Conservation (phyloP, 2,888 invertebrate species). For the Ametastegia equiseti region DNA sequence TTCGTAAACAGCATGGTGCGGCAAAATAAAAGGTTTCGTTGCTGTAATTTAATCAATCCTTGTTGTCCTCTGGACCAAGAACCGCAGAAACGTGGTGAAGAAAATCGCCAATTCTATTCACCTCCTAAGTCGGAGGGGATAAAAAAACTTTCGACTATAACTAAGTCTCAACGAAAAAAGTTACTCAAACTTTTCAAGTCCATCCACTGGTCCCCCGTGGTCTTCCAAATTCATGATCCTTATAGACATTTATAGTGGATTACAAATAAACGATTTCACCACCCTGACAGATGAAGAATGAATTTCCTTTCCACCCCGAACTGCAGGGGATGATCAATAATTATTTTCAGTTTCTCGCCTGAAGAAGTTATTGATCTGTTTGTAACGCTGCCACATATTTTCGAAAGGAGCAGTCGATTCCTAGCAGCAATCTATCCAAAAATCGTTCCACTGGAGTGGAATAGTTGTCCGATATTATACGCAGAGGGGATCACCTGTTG, state of each 20-base stretch:
- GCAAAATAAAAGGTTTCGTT: conserved; percentile 43
- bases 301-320: background rate
- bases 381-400: background rate
- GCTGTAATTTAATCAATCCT: conserved; percentile 46
- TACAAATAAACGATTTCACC: background rate
- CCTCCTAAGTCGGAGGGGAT: conserved; percentile 24
- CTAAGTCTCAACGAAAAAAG: conserved; percentile 37
- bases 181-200: conserved; percentile 35
- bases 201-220: background rate
- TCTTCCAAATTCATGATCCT: conserved; percentile 42
- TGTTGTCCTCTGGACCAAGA: conserved; percentile 10
- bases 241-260: background rate
- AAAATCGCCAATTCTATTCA: conserved; percentile 43
- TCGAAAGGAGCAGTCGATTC: background rate
- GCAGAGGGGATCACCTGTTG: conserved; percentile 46
- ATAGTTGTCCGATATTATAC: conserved; percentile 45
- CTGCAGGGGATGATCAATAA: background rate
- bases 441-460: conserved; percentile 30
- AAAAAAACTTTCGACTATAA: conserved; percentile 43
- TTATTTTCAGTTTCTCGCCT: background rate
- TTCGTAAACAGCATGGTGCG: conserved; percentile 17
- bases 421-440: conserved; percentile 14
- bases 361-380: background rate
- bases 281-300: background rate
- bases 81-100: conserved; percentile 23